Base-by-base conservation (phyloP, 2,113 vertebrate genomes). In the Pseudorasbora parva region DNA sequence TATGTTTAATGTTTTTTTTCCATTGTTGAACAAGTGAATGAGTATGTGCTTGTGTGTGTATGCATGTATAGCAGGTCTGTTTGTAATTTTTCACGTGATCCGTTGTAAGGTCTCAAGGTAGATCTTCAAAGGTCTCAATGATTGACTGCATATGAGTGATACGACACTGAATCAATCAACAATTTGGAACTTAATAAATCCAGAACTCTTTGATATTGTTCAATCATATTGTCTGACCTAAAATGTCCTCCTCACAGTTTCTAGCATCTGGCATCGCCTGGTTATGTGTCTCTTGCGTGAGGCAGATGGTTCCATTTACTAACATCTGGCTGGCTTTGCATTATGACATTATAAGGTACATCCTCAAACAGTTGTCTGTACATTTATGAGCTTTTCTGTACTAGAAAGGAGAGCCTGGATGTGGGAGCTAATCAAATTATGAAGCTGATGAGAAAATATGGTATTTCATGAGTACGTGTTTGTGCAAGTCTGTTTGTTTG, bases 261-360 rank as follows among this genome's bases (percentile, higher is more conserved):
- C 49, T 87, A 76, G 86, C 76, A 86, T 83, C 68, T 83, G 81
- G 56, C 23, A 78, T 54, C n/a, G 0, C 21, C 77, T 79, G 83
- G 21, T 64, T 78, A 41, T 66, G 79, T 78, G 85, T 79, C 49
- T 75, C 21, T 57, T 59, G 25, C 68, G 27, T 85, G 77, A 77
- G 87, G 88, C 91, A 93, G 90, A 91, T 92, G 92, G 86, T 77
- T 88, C 81, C 86, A 88, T 87, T 93, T 91, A 83, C 73, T 84
- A 78, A 78, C 56, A 60, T 78, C 60, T 80, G 78, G 19, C 74
- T 17, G 33, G 57, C 85, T 88, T 91, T 88, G 82, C 85, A 86
- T 84, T 91, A 90, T 71, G n/a, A 77, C 83, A 84, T 78, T 37
- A 43, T 62, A 69, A 86, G 85, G 84, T 89, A 87, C 88, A 79